These are phyloP conservation scores for Mimas tiliae DNA, from an alignment of 2,888 invertebrate genomes.

Conservation along the genomic window DNA sequence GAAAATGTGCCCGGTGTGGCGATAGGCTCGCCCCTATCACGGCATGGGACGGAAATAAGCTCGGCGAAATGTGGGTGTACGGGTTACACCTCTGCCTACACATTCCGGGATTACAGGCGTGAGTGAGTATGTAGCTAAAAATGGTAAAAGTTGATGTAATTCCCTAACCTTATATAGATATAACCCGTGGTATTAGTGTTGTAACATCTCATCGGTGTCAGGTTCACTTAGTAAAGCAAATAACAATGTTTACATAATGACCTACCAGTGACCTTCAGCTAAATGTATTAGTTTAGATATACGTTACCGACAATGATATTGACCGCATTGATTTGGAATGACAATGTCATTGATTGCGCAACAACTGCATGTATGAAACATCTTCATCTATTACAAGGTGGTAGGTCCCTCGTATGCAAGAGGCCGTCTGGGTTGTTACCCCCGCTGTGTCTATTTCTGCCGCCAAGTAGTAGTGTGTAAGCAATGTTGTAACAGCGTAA, in stretches of 20 bases:
- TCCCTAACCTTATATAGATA: not conserved
- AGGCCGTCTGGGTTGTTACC: no score
- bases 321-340: not conserved
- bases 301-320: conserved; percentile 11
- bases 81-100: no score
- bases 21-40: no score
- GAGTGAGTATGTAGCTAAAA: not conserved
- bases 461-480: no score
- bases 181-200: conserved; percentile 6
- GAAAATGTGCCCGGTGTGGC: no score
- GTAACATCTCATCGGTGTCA: conserved; percentile 30
- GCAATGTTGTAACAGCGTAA: no score
- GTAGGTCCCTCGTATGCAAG: no score
- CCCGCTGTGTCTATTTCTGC: no score
- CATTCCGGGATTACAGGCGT: no score
- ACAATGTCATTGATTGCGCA: not conserved
- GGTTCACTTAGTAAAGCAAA: conserved; percentile 36
- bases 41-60: no score
- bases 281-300: conserved; percentile 18
- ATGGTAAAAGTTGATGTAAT: not conserved
- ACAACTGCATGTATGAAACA: not conserved
- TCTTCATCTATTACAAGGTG: no score
- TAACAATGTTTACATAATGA: conserved; percentile 25
- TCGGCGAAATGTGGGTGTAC: no score
- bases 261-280: conserved; percentile 10